phyloP scores from a whole-genome alignment of 2,888 invertebrate genomes.

The Drosophila sordidula region DNA sequence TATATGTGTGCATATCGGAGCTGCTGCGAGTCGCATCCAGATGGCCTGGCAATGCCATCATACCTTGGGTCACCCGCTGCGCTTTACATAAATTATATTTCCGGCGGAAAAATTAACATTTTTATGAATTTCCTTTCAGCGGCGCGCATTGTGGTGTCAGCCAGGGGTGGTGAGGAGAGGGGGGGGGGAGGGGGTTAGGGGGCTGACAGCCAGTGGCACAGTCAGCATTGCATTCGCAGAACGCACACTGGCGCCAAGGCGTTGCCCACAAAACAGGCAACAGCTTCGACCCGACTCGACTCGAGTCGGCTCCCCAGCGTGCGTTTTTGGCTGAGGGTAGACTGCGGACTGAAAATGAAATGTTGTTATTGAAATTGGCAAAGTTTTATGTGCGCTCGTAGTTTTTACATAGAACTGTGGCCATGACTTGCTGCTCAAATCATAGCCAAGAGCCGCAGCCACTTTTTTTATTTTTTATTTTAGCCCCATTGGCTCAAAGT shows the following conservation, averaged over 20 bases:
- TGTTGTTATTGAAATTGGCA: slow-evolving; percentile 79
- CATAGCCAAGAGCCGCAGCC: slow-evolving; percentile 40
- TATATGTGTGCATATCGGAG: slow-evolving; percentile 41
- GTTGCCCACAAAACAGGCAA: slow-evolving; percentile 41
- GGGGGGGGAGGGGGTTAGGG: neutral
- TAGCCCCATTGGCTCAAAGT: slow-evolving; percentile 49
- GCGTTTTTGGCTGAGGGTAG: slow-evolving; percentile 46
- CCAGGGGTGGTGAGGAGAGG: slow-evolving; percentile 29
- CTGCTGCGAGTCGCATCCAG: slow-evolving; percentile 12
- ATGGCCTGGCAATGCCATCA: slow-evolving; percentile 15
- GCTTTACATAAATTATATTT: slow-evolving; percentile 82
- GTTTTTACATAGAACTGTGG: slow-evolving; percentile 77
- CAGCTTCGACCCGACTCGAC: slow-evolving; percentile 35
- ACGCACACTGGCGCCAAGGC: slow-evolving; percentile 76
- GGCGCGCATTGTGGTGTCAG: slow-evolving; percentile 75
- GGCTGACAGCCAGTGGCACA: slow-evolving; percentile 40
- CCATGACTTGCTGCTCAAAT: slow-evolving; percentile 72
- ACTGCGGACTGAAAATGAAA: slow-evolving; percentile 73
- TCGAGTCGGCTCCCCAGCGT: slow-evolving; percentile 51
- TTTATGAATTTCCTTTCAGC: slow-evolving; percentile 81
- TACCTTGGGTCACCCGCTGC: slow-evolving; percentile 75
- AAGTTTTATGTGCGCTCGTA: slow-evolving; percentile 74
- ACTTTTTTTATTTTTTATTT: slow-evolving; percentile 7
- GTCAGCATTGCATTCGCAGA: slow-evolving; percentile 47
- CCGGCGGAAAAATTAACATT: slow-evolving; percentile 81